A percentile compares a stretch with the other conserved stretches of the same genome.
These are phyloP conservation scores for Trichogramma pretiosum DNA, from an alignment of 1,140 invertebrate species.

Conservation along the genomic window DNA sequence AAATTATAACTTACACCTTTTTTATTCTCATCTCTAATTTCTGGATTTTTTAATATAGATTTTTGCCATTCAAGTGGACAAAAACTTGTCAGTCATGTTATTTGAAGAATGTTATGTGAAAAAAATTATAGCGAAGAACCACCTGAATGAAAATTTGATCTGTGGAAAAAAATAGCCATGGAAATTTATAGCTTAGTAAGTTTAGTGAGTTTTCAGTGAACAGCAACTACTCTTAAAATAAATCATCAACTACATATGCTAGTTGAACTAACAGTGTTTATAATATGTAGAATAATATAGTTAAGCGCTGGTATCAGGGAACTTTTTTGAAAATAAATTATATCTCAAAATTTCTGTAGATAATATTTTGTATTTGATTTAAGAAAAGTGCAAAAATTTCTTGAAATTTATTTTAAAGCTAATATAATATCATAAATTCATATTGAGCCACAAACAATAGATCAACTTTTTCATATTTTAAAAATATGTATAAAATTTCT, in stretches of 20 bases:
- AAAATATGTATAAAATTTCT: too few relatives aligned
- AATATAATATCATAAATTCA: too few relatives aligned
- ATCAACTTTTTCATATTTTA: too few relatives aligned
- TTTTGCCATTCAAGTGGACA: slow-evolving; percentile 30
- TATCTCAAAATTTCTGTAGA: too few relatives aligned
- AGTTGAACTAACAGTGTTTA: slow-evolving; percentile 40
- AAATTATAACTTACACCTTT: neutral
- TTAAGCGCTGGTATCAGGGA: slow-evolving; percentile 42
- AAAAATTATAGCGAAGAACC: too few relatives aligned
- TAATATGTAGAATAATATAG: slow-evolving; percentile 35
- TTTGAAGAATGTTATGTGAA: too few relatives aligned
- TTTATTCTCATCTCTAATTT: too few relatives aligned
- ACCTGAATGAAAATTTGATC: too few relatives aligned
- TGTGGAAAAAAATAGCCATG: too few relatives aligned
- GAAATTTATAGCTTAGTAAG: slow-evolving; percentile 37
- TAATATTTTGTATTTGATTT: slow-evolving; percentile 10
- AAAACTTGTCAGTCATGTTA: too few relatives aligned
- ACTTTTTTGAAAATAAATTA: too few relatives aligned
- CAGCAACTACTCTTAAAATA: slow-evolving; percentile 25
- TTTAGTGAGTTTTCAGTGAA: slow-evolving; percentile 34
- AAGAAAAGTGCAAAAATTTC: slow-evolving; percentile 3
- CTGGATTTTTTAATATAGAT: slow-evolving; percentile 20
- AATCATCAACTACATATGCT: slow-evolving; percentile 35
- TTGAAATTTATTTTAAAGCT: neutral
- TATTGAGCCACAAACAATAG: too few relatives aligned